Percentiles rank a stretch among this genome's conserved stretches.
Evolutionary conservation across 2,113 vertebrate species (phyloP).

Genomic region (Oxyura jamaicensis): DNA sequence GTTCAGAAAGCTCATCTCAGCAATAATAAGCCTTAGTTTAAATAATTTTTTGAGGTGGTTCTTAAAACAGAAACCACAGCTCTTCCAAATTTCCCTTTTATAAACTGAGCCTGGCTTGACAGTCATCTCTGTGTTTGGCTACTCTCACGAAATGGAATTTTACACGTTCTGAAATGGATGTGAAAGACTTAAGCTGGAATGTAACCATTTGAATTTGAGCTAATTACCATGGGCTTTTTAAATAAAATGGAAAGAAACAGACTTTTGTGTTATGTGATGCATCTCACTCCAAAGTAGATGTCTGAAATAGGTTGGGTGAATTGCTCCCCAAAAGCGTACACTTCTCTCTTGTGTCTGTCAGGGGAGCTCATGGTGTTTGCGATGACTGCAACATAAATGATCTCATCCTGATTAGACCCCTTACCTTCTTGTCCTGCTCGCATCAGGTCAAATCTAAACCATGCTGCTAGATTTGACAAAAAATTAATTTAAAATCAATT

Average conservation of each 20-base stretch:
- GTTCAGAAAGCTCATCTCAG: not conserved
- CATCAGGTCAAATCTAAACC: not conserved
- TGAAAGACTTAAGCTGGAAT: not conserved
- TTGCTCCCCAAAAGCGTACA: not conserved
- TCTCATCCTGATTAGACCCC: not conserved
- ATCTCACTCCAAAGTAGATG: not conserved
- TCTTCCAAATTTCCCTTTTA: not conserved
- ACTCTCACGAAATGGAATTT: not conserved
- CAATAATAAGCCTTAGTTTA: not conserved
- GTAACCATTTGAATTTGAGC: not conserved
- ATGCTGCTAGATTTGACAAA: not conserved
- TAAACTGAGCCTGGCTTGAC: not conserved
- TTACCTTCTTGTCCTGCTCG: not conserved
- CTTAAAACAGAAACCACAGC: not conserved
- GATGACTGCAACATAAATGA: not conserved
- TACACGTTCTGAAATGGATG: not conserved
- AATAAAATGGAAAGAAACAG: not conserved
- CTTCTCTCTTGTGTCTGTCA: not conserved
- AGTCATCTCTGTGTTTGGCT: not conserved
- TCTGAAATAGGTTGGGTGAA: not conserved
- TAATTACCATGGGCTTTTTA: not conserved
- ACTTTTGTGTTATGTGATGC: not conserved
- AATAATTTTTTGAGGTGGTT: not conserved
- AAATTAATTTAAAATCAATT: not conserved
- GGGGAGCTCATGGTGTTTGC: not conserved